A percentile compares a stretch with the other conserved stretches of the same genome.
phyloP scores from a whole-genome alignment of 2,888 invertebrate species.

The Drepana falcataria region DNA sequence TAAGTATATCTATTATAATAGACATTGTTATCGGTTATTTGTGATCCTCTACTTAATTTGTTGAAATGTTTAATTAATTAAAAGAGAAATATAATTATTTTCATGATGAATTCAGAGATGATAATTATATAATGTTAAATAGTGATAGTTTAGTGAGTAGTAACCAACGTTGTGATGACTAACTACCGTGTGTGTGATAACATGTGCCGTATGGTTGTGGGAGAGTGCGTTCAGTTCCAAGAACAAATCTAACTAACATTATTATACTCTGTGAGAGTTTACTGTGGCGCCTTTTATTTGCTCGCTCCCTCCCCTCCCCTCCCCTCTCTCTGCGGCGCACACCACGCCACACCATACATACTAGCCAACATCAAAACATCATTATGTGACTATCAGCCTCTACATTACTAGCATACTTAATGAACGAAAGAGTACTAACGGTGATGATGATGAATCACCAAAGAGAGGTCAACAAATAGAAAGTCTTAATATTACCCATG shows the following conservation, averaged over 20 bases:
- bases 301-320: background rate
- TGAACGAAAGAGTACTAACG: too few relatives aligned
- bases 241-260: conserved; percentile 43
- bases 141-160: conserved; percentile 9
- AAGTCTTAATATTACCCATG: too few relatives aligned
- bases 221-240: conserved; percentile 56
- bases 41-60: conserved; percentile 35
- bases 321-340: background rate
- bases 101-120: conserved; percentile 15
- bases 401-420: too few relatives aligned
- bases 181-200: conserved; percentile 14
- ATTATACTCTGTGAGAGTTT: conserved; percentile 62
- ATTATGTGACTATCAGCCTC: too few relatives aligned
- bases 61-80: conserved; percentile 4
- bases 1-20: background rate
- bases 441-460: too few relatives aligned
- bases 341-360: background rate
- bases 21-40: conserved; percentile 30
- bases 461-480: too few relatives aligned
- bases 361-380: background rate
- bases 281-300: conserved; percentile 28
- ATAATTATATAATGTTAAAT: conserved; percentile 18
- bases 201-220: conserved; percentile 28
- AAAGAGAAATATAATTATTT: conserved; percentile 19
- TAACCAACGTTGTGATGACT: conserved; percentile 27